Evolutionary conservation across 1,140 invertebrate genomes (phyloP).

Genomic region (Drosophila fuyamai): DNA sequence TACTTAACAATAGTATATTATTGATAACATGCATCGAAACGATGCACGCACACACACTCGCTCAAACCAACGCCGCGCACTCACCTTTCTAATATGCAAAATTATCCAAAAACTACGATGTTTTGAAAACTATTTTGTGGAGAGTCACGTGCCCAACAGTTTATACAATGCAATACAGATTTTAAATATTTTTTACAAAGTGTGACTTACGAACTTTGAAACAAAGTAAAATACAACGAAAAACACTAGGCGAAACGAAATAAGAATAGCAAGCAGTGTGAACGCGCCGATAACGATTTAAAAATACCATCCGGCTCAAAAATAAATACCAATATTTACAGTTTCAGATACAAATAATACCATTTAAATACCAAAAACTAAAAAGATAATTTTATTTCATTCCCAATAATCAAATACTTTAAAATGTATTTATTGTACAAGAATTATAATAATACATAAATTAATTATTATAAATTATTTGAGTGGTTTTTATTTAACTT

Average conservation of each 20-base stretch:
- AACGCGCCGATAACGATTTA: too few relatives aligned
- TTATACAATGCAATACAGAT: not conserved
- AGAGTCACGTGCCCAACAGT: constrained; percentile 1
- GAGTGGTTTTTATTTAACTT: too few relatives aligned
- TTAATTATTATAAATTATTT: too few relatives aligned
- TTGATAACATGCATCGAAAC: constrained; percentile 30
- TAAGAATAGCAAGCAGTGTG: too few relatives aligned
- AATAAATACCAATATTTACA: too few relatives aligned
- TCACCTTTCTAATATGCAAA: constrained; percentile 52
- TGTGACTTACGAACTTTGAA: constrained; percentile 24
- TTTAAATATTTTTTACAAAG: constrained; percentile 13
- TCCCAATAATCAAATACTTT: too few relatives aligned
- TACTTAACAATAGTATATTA: constrained; percentile 3
- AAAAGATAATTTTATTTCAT: too few relatives aligned
- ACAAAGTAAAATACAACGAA: constrained; percentile 49
- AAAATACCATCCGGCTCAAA: too few relatives aligned
- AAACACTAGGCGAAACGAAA: constrained; percentile 30
- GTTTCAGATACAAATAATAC: too few relatives aligned
- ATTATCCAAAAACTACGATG: constrained; percentile 1
- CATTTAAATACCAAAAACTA: too few relatives aligned
- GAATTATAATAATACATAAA: too few relatives aligned
- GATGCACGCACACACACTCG: constrained; percentile 9
- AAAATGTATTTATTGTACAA: too few relatives aligned
- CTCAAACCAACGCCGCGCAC: constrained; percentile 30
- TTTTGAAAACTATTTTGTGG: not conserved